A percentile compares a stretch with the other conserved stretches of the same genome.
Conservation (phyloP, 2,113 vertebrate genomes). For the Cettia cetti region DNA sequence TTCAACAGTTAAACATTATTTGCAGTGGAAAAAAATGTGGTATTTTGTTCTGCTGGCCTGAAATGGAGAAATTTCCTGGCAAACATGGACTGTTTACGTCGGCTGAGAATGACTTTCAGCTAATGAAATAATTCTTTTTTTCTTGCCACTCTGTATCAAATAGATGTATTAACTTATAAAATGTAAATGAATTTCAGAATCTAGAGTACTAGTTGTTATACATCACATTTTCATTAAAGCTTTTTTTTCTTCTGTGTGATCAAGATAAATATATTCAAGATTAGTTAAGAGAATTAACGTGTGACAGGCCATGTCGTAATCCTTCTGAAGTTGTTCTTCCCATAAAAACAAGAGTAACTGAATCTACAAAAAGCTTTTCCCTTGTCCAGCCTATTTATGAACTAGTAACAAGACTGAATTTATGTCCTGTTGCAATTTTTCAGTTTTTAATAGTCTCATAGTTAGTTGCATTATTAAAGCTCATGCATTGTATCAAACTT, state of each 20-base stretch:
- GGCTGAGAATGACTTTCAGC: neutral
- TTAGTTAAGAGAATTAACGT: neutral
- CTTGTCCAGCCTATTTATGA: neutral
- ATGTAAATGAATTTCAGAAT: neutral
- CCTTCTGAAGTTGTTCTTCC: neutral
- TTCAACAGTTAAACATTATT: neutral
- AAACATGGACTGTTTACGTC: neutral
- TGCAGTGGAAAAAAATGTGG: neutral
- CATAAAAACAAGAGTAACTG: neutral
- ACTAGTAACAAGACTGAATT: neutral
- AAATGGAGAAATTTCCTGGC: neutral
- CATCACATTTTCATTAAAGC: accelerated
- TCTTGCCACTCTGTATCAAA: neutral
- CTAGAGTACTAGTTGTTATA: neutral
- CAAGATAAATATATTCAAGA: neutral
- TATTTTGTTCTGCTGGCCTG: neutral
- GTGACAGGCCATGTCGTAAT: neutral
- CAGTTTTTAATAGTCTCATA: neutral
- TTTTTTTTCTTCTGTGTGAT: neutral
- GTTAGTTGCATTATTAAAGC: neutral
- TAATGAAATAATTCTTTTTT: neutral
- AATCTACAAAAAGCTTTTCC: neutral
- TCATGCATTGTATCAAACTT: neutral
- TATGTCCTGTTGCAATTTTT: neutral
- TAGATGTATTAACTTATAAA: neutral